These are phyloP conservation scores for Nannospalax galili DNA, from an alignment of 2,113 vertebrate species.

Conservation along the genomic window DNA sequence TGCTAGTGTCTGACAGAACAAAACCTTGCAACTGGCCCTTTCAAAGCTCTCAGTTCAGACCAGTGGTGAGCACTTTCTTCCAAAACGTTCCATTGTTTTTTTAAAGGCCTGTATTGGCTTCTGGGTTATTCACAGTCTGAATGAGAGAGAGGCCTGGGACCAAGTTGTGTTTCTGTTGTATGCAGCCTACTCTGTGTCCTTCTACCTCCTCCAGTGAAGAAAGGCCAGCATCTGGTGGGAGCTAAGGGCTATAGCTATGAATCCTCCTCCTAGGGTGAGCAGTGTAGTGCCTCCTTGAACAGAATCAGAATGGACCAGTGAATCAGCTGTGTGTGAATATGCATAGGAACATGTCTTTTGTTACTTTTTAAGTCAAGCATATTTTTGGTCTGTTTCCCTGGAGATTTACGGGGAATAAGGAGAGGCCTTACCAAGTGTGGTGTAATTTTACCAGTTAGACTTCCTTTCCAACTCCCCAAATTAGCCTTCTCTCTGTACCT, in stretches of 20 bases:
- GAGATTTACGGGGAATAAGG: conserved; percentile 66
- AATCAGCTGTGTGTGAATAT: conserved; percentile 79
- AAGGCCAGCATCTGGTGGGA: background rate
- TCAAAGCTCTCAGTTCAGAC: background rate
- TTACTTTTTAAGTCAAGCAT: conserved; percentile 76
- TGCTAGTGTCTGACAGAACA: background rate
- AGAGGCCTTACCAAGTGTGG: conserved; percentile 62
- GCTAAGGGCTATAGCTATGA: background rate
- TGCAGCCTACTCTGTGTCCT: background rate
- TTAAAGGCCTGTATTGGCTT: background rate
- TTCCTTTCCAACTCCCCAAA: conserved; percentile 65
- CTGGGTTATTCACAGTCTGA: background rate
- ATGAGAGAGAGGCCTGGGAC: background rate
- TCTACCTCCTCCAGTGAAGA: background rate
- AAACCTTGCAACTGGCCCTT: background rate
- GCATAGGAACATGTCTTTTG: conserved; percentile 79
- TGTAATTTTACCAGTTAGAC: conserved; percentile 49
- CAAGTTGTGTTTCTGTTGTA: background rate
- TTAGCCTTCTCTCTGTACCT: conserved; percentile 54
- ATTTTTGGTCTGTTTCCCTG: conserved; percentile 81
- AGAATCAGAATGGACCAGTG: conserved; percentile 46
- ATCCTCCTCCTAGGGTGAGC: conserved; percentile 17
- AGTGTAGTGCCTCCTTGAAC: conserved; percentile 26
- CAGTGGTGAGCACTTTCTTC: background rate
- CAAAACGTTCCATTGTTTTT: background rate